A percentile compares a stretch with the other conserved stretches of the same genome.
Evolutionary conservation across 2,797 vertebrate genomes (phyloP).

Genomic region (Sebastes iracundus): DNA sequence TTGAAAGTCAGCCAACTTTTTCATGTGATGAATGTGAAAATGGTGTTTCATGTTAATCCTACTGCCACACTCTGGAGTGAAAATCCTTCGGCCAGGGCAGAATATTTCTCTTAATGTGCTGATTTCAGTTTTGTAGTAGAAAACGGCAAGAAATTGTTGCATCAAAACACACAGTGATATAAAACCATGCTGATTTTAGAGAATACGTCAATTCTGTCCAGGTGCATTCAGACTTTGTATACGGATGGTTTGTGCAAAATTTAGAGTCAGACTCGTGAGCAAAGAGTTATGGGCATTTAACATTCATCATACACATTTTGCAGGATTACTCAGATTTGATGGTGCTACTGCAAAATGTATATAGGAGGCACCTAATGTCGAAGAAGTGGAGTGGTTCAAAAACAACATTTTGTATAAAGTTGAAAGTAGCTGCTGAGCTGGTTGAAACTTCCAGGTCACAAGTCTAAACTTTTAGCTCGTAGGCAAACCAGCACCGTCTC

Average conservation of each 20-base stretch:
- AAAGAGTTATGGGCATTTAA: not conserved
- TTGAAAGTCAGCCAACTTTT: not conserved
- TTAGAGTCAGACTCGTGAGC: not conserved
- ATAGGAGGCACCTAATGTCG: no score
- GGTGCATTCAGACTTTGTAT: not conserved
- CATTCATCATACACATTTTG: not conserved
- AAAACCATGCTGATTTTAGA: not conserved
- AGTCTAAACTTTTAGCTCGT: not conserved
- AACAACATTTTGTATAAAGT: not conserved
- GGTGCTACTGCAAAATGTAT: not conserved
- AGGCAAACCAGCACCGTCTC: not conserved
- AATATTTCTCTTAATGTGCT: not conserved
- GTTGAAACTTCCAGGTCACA: slow-evolving; percentile 13
- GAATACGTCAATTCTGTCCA: not conserved
- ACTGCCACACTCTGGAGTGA: not conserved
- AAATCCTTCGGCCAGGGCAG: not conserved
- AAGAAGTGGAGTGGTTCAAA: not conserved
- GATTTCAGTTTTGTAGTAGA: not conserved
- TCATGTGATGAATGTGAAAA: not conserved
- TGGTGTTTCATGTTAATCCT: not conserved
- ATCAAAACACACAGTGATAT: not conserved
- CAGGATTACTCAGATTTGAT: not conserved
- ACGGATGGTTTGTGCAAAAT: not conserved
- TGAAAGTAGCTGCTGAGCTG: not conserved
- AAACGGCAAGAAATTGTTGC: not conserved